Percentiles rank a stretch among this genome's conserved stretches.
phyloP scores from a whole-genome alignment of 2,113 vertebrate genomes.

The Capra hircus region DNA sequence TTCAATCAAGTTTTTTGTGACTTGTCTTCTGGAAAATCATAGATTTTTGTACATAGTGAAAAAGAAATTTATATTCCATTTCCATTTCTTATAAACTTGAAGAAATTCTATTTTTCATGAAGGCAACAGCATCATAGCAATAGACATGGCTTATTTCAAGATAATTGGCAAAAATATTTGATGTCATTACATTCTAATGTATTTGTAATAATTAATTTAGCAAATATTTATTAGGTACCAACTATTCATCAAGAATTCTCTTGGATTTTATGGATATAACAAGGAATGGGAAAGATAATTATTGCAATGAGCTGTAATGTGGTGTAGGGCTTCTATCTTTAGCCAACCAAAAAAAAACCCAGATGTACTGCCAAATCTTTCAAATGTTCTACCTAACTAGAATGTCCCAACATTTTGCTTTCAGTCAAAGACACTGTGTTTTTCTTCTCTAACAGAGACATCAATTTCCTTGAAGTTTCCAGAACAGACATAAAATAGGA shows the following conservation, averaged over 20 bases:
- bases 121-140: neutral
- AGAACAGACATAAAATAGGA: neutral
- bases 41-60: neutral
- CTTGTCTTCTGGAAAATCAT: neutral
- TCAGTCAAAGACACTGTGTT: neutral
- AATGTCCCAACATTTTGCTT: neutral
- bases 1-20: neutral
- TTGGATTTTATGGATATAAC: neutral
- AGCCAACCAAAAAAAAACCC: neutral
- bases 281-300: neutral
- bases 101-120: neutral
- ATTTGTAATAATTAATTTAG: neutral
- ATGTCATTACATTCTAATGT: neutral
- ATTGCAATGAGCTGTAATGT: neutral
- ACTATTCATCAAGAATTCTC: neutral
- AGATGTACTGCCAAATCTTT: neutral
- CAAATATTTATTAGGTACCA: neutral
- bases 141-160: slow-evolving; percentile 1
- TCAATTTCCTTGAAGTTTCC: neutral
- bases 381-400: neutral
- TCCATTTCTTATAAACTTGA: neutral
- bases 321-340: neutral
- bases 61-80: neutral
- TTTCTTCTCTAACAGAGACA: neutral
- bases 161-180: neutral